Conservation (phyloP, 2,113 vertebrate genomes). For the Sorex fumeus region DNA sequence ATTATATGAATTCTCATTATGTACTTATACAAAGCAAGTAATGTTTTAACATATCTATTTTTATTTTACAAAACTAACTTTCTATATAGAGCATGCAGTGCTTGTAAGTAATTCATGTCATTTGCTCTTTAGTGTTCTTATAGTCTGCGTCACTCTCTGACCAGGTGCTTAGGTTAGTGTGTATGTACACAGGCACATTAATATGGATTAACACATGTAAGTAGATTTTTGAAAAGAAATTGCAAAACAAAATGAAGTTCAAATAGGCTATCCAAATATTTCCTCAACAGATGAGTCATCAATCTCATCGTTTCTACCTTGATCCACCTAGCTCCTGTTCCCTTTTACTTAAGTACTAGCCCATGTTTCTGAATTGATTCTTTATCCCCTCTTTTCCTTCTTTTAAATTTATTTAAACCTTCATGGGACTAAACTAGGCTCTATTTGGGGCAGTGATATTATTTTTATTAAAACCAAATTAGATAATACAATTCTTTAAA, state of each 20-base stretch:
- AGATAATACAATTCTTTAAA: conserved; percentile 29
- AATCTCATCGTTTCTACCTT: neutral
- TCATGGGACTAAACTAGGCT: neutral
- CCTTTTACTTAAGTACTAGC: neutral
- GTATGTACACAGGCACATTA: neutral
- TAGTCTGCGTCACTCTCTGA: neutral
- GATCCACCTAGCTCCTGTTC: neutral
- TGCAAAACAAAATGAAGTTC: neutral
- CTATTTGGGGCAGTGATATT: conserved; percentile 37
- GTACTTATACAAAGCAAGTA: neutral
- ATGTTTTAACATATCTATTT: neutral
- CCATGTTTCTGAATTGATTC: neutral
- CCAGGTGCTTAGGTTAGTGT: neutral
- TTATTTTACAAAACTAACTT: neutral
- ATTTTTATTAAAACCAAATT: conserved; percentile 19
- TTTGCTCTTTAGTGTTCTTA: neutral
- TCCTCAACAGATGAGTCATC: neutral
- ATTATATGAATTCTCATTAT: neutral
- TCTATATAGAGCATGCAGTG: neutral
- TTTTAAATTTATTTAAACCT: neutral
- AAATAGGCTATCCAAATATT: neutral
- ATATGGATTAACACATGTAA: too few species aligned
- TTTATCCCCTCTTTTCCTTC: neutral
- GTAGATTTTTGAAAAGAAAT: neutral
- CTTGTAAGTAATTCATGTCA: conserved; percentile 9